These are phyloP conservation scores for Babyrousa celebensis DNA, from an alignment of 2,797 vertebrate genomes.

Conservation along the genomic window DNA sequence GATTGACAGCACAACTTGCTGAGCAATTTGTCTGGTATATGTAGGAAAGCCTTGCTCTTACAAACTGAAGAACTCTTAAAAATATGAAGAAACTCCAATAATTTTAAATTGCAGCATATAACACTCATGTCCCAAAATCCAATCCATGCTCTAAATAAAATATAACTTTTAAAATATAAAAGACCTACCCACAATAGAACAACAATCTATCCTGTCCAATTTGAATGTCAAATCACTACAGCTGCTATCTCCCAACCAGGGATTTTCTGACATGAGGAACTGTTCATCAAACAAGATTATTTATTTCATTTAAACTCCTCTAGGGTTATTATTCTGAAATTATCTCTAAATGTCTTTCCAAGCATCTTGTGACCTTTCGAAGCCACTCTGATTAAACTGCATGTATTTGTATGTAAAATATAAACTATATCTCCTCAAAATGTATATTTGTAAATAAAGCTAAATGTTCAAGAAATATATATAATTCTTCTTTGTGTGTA, in stretches of 20 bases:
- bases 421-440: constrained; percentile 26
- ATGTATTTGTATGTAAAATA: constrained; percentile 25
- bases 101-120: constrained; percentile 90
- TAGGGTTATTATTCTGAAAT: constrained; percentile 68
- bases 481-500: constrained; percentile 18
- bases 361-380: constrained; percentile 50
- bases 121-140: constrained; percentile 88
- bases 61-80: constrained; percentile 90
- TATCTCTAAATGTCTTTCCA: constrained; percentile 44
- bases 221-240: constrained; percentile 78
- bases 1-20: constrained; percentile 89
- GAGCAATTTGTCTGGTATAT: constrained; percentile 90
- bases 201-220: constrained; percentile 85
- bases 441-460: constrained; percentile 45
- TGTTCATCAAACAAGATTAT: constrained; percentile 72
- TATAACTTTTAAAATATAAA: constrained; percentile 87
- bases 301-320: constrained; percentile 80
- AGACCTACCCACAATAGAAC: constrained; percentile 79
- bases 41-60: constrained; percentile 89
- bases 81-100: constrained; percentile 90
- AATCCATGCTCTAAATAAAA: constrained; percentile 90
- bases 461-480: background rate
- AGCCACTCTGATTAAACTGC: constrained; percentile 58
- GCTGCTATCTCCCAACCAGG: constrained; percentile 77
- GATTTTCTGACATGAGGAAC: constrained; percentile 78